Conservation (phyloP, 2,113 vertebrate genomes). For the Sorex fumeus region DNA sequence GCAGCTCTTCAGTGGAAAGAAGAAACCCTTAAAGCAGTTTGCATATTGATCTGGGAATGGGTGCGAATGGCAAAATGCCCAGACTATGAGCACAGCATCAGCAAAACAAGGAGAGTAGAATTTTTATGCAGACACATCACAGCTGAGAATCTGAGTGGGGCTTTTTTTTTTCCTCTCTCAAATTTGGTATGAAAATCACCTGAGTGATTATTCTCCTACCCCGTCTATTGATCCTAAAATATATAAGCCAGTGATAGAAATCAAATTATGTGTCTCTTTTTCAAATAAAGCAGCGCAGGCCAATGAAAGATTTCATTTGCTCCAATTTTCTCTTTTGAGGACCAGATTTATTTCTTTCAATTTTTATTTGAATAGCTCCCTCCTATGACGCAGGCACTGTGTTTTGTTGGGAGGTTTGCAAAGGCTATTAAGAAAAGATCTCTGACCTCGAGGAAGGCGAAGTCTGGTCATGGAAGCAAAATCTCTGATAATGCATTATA, state of each 20-base stretch:
- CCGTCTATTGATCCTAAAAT: conserved; percentile 19
- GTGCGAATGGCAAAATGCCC: conserved; percentile 14
- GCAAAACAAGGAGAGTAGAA: neutral
- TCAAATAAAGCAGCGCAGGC: neutral
- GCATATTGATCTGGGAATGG: neutral
- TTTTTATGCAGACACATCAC: conserved; percentile 49
- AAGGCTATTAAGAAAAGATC: conserved; percentile 30
- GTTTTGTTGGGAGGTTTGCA: neutral
- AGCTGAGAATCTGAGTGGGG: neutral
- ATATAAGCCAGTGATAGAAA: conserved; percentile 4
- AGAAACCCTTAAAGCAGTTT: conserved; percentile 58
- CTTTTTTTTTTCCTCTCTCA: conserved; percentile 14
- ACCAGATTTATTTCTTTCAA: conserved; percentile 50
- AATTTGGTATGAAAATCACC: conserved; percentile 36
- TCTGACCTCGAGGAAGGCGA: conserved; percentile 14
- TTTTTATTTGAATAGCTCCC: conserved; percentile 37
- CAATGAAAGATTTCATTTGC: conserved; percentile 52
- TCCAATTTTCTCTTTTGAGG: neutral
- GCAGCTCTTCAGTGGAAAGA: conserved; percentile 11
- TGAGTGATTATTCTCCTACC: conserved; percentile 20
- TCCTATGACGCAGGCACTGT: neutral
- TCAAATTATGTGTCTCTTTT: conserved; percentile 54
- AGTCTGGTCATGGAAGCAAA: neutral
- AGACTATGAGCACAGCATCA: conserved; percentile 32
- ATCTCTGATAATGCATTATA: neutral